A percentile compares a stretch with the other conserved stretches of the same genome.
Conservation (phyloP, 2,888 invertebrate species). For the Coremacera marginata region DNA sequence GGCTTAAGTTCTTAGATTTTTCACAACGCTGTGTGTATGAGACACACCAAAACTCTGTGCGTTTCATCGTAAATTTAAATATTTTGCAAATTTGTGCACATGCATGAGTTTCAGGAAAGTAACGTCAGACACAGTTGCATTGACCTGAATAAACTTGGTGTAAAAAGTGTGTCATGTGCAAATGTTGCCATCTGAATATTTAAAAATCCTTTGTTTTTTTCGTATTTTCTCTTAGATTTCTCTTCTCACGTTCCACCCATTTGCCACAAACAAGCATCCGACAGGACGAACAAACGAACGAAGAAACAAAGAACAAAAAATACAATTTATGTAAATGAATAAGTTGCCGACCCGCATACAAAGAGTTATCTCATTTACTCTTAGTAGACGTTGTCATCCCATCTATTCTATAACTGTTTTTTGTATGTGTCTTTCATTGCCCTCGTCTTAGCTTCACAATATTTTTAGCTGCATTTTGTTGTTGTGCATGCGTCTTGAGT, state of each 20-base stretch:
- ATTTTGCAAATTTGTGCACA: too few relatives aligned
- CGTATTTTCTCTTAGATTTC: not conserved
- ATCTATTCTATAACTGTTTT: not conserved
- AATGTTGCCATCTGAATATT: slow-evolving; percentile 1
- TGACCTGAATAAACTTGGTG: not conserved
- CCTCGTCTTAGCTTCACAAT: not conserved
- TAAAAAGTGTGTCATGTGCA: slow-evolving; percentile 10
- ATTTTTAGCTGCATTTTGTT: not conserved
- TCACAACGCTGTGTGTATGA: too few relatives aligned
- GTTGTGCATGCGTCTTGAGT: slow-evolving; percentile 22
- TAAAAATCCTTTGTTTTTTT: not conserved
- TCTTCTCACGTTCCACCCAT: not conserved
- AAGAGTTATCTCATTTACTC: slow-evolving; percentile 16
- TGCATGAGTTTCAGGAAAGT: not conserved
- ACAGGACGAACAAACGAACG: not conserved
- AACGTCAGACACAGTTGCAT: slow-evolving; percentile 5
- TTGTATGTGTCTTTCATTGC: not conserved
- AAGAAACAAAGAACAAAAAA: not conserved
- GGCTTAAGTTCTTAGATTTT: too few relatives aligned
- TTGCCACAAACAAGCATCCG: not conserved
- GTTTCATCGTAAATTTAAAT: too few relatives aligned
- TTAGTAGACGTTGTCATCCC: not conserved
- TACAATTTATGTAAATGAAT: slow-evolving; percentile 25
- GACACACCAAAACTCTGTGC: too few relatives aligned
- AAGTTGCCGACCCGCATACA: slow-evolving; percentile 28